Percentiles rank a stretch among this genome's conserved stretches.
These are phyloP conservation scores for Siniperca obscura DNA, from an alignment of 2,797 vertebrate species.

Conservation along the genomic window DNA sequence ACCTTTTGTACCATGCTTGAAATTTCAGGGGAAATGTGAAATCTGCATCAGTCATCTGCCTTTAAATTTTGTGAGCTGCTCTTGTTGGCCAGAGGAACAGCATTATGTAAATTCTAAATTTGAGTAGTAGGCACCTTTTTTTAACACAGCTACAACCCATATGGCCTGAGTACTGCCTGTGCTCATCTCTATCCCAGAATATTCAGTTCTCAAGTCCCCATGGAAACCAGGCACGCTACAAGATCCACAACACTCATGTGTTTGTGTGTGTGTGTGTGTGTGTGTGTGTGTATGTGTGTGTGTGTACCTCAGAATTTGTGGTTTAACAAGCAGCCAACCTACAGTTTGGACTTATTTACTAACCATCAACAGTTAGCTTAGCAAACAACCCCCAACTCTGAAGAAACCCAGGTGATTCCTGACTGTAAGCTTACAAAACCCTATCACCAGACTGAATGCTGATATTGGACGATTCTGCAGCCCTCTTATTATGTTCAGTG, in stretches of 20 bases:
- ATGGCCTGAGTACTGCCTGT: slow-evolving; percentile 40
- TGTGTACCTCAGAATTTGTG: neutral
- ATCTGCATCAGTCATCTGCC: slow-evolving; percentile 15
- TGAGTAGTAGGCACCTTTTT: slow-evolving; percentile 41
- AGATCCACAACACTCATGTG: slow-evolving; percentile 6
- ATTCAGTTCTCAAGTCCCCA: slow-evolving; percentile 38
- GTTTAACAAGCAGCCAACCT: neutral
- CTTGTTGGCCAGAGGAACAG: slow-evolving; percentile 20
- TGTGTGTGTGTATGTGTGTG: neutral
- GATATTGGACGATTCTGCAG: neutral
- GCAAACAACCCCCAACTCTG: neutral
- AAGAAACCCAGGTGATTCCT: neutral
- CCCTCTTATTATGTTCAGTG: neutral
- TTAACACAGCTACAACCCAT: slow-evolving; percentile 37
- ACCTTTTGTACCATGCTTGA: neutral
- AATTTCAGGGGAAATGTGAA: slow-evolving; percentile 1
- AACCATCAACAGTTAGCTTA: neutral
- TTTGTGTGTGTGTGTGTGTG: neutral
- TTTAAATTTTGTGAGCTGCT: slow-evolving; percentile 20
- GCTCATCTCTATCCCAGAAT: slow-evolving; percentile 52
- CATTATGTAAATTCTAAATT: slow-evolving; percentile 45
- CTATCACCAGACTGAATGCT: neutral
- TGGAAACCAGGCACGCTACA: slow-evolving; percentile 48
- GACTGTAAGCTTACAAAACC: no score
- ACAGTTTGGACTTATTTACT: neutral